phyloP scores from a whole-genome alignment of 2,113 vertebrate species.

The Ondatra zibethicus region DNA sequence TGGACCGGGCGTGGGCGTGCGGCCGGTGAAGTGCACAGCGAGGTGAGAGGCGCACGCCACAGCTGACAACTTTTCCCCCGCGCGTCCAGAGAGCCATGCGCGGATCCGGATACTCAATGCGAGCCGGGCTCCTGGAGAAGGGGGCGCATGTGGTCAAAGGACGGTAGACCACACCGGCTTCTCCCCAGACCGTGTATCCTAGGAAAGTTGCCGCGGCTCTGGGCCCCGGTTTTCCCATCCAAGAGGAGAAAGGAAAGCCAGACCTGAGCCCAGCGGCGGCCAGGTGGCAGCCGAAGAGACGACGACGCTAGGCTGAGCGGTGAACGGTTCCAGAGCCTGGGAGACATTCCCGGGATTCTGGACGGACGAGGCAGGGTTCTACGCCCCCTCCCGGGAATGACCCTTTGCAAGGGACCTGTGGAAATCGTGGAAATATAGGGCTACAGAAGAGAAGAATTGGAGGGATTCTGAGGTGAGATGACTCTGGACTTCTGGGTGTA shows the following conservation, averaged over 20 bases:
- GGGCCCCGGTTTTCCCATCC: conserved; percentile 69
- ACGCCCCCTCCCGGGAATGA: conserved; percentile 34
- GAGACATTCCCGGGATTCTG: conserved; percentile 15
- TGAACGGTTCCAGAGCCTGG: not conserved
- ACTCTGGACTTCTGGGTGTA: not conserved
- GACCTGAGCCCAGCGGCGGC: conserved; percentile 35
- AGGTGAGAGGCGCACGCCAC: conserved; percentile 56
- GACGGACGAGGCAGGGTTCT: conserved; percentile 46
- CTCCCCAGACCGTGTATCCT: not conserved
- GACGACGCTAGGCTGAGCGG: not conserved
- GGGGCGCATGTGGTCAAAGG: not conserved
- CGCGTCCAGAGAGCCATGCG: not conserved
- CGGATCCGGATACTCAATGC: not conserved
- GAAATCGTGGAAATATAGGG: conserved; percentile 50
- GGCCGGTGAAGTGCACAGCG: conserved; percentile 56
- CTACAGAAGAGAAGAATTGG: not conserved
- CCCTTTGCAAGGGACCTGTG: not conserved
- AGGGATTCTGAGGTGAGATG: not conserved
- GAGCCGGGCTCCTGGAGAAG: not conserved
- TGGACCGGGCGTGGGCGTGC: conserved; percentile 72
- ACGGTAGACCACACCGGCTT: not conserved
- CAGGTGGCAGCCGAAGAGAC: conserved; percentile 53
- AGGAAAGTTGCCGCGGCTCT: not conserved
- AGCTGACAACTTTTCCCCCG: conserved; percentile 65
- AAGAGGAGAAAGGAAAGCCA: not conserved